These are phyloP conservation scores for Dascyllus trimaculatus DNA, from an alignment of 2,113 vertebrate genomes.

Conservation along the genomic window DNA sequence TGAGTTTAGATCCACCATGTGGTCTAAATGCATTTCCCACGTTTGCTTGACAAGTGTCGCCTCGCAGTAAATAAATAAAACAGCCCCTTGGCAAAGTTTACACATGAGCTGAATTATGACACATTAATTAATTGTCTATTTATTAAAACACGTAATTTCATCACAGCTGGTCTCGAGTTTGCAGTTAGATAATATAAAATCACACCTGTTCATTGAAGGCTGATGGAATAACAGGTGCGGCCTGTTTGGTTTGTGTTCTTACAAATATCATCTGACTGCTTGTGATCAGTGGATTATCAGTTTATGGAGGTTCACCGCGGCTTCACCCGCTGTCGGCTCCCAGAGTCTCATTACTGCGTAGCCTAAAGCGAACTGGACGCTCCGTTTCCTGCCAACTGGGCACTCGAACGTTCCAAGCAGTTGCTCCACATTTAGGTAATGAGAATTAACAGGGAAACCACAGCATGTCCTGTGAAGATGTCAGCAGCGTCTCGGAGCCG, in stretches of 20 bases:
- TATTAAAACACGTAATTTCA: neutral
- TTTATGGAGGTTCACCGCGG: constrained; percentile 47
- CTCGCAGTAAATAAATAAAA: neutral
- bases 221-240: neutral
- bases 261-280: neutral
- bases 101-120: neutral
- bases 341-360: constrained; percentile 76
- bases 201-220: neutral
- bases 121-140: neutral
- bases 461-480: constrained; percentile 33
- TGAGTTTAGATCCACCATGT: constrained; percentile 4
- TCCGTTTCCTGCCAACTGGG: constrained; percentile 62
- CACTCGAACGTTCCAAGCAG: constrained; percentile 64
- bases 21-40: neutral
- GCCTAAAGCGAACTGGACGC: constrained; percentile 66
- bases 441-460: constrained; percentile 48
- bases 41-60: neutral
- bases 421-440: constrained; percentile 69
- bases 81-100: neutral
- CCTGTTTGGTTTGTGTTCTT: neutral
- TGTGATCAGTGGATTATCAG: constrained; percentile 36
- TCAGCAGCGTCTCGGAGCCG: constrained; percentile 23
- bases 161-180: neutral
- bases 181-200: no score
- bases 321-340: constrained; percentile 49